phyloP scores from a whole-genome alignment of 2,113 vertebrate genomes.

The Thomomys bottae region DNA sequence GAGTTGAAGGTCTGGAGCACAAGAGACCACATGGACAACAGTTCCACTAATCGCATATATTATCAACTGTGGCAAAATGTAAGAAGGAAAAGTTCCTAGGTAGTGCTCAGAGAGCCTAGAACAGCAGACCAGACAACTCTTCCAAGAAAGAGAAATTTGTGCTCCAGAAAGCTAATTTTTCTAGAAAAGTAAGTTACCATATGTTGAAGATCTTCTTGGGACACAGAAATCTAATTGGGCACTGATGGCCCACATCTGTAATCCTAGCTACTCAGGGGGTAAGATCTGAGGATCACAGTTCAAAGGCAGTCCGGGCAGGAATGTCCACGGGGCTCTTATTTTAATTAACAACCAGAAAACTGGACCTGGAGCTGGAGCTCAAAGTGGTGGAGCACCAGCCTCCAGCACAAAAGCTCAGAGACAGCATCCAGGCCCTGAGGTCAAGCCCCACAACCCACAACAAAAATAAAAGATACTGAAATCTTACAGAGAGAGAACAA shows the following conservation, averaged over 20 bases:
- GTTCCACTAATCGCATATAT: not conserved
- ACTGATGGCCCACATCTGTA: no score
- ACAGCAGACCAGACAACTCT: not conserved
- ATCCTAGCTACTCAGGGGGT: no score
- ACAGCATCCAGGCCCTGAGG: no score
- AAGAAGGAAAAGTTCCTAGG: not conserved
- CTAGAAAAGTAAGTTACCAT: not conserved
- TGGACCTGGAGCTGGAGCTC: not conserved
- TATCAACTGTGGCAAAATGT: not conserved
- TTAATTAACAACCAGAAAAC: no score
- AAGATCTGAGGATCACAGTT: no score
- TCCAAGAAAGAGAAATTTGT: not conserved
- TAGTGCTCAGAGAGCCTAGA: not conserved
- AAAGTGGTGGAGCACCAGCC: no score
- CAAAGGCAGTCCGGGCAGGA: no score
- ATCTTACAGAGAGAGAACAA: not conserved
- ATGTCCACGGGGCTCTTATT: no score
- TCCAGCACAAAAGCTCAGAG: no score
- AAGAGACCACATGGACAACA: rapidly evolving
- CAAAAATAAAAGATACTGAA: not conserved
- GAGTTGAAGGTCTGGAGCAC: not conserved
- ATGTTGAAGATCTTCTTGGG: not conserved
- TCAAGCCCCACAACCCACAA: no score
- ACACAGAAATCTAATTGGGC: not conserved
- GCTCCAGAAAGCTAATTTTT: not conserved